Base-by-base conservation (phyloP, 2,797 vertebrate genomes). In the Peromyscus nudipes region DNA sequence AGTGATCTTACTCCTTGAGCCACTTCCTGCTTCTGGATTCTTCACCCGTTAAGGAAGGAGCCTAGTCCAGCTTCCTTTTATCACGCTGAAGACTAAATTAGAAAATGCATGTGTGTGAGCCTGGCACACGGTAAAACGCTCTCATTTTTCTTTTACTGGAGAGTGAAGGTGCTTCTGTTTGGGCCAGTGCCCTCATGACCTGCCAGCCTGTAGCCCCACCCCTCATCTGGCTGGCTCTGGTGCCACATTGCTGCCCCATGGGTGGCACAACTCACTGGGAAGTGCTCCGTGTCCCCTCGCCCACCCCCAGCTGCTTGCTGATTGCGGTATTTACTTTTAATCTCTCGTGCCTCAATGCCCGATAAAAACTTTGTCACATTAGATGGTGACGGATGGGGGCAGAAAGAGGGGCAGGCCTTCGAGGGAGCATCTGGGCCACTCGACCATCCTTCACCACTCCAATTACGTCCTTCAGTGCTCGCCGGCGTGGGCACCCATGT, bases 351-450 rank as follows among this genome's bases (percentile, higher is more conserved):
- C 99, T 99, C 99, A 99, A 99, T 99, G 99, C 99, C 99, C 99
- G 99, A 99, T 99, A 99, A 99, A 99, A 99, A 99, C 99, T 99
- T 99, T 99, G 99, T 99, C 99, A 99, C 99, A 99, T 99, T 99
- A 99, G 99, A 99, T 99, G 99, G 99, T 99, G 99, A 99, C 99
- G 99, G 99, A 99, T 99, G 99, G 99, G 99, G 99, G 98, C 98
- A 98, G 98, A 99, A 98, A 99, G 98, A 97, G 97, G 97, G 99
- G 99, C 98, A 99, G 99, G 99, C 99, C 99, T 99, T 99, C 98
- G 82, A 98, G 98, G 98, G 98, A 99, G 98, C 98, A 98, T 99
- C 98, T 98, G 98, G 99, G 99, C 99, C 99, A 99, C 99, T 99
- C 99, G 98, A 99, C 99, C 99, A 99, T 99, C 99, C 99, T 99